Conservation (phyloP, 2,888 invertebrate species). For the Phalera bucephala region DNA sequence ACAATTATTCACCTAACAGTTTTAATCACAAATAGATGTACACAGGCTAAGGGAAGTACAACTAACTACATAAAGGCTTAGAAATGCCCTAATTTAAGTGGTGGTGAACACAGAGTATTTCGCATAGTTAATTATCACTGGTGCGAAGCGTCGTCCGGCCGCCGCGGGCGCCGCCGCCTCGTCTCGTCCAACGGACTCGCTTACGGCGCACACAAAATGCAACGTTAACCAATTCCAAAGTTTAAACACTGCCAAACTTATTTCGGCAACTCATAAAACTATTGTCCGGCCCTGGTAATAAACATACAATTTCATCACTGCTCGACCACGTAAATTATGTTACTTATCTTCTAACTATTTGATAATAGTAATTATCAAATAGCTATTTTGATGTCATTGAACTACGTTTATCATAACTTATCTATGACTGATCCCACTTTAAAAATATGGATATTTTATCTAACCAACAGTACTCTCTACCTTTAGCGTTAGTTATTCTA, state of each 20-base stretch:
- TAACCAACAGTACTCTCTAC: too few relatives aligned
- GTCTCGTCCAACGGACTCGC: slow-evolving; percentile 40
- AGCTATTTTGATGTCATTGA: too few relatives aligned
- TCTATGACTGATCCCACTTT: too few relatives aligned
- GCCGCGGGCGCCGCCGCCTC: slow-evolving; percentile 57
- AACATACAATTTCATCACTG: slow-evolving; percentile 32
- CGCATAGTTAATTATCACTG: slow-evolving; percentile 76
- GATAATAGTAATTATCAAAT: too few relatives aligned
- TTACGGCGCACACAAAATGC: slow-evolving; percentile 62
- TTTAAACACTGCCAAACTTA: slow-evolving; percentile 74
- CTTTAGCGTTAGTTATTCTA: too few relatives aligned
- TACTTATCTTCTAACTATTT: too few relatives aligned
- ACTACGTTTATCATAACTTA: too few relatives aligned
- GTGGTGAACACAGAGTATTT: slow-evolving; percentile 57
- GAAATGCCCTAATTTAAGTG: slow-evolving; percentile 62
- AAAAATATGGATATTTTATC: too few relatives aligned
- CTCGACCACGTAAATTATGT: background rate
- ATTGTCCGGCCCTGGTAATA: slow-evolving; percentile 58
- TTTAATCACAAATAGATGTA: background rate
- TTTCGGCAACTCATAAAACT: slow-evolving; percentile 78
- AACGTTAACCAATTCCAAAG: slow-evolving; percentile 72
- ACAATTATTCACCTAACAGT: too few relatives aligned
- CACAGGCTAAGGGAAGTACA: background rate
- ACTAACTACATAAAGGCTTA: slow-evolving; percentile 54
- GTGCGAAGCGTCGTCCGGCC: slow-evolving; percentile 41